Conservation (phyloP, 2,888 invertebrate species). For the Malacosoma neustria region DNA sequence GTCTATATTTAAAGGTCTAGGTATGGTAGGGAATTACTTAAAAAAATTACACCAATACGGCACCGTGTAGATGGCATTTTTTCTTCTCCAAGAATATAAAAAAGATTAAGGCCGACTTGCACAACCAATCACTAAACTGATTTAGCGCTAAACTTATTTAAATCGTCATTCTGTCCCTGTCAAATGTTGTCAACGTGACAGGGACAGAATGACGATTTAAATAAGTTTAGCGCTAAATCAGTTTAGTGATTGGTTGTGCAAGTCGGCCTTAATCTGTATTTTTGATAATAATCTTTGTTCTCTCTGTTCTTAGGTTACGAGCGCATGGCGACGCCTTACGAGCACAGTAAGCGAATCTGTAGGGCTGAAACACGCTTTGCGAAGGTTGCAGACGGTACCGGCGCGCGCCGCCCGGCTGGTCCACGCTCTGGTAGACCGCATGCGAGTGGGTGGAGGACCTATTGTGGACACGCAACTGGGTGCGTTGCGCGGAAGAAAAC, state of each 20-base stretch:
- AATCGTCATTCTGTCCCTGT: too few species aligned
- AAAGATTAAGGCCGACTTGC: not conserved
- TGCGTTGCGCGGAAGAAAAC: constrained; percentile 52
- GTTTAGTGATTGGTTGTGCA: too few species aligned
- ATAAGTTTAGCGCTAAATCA: too few species aligned
- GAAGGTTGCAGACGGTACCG: constrained; percentile 61
- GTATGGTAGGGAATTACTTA: too few species aligned
- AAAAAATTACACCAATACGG: too few species aligned
- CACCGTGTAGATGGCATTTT: too few species aligned
- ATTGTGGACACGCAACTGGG: constrained; percentile 51
- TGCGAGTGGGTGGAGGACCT: constrained; percentile 69
- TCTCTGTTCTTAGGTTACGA: constrained; percentile 42
- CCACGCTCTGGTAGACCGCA: constrained; percentile 64
- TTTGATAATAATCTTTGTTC: not conserved
- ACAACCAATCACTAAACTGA: too few species aligned
- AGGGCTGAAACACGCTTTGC: constrained; percentile 60
- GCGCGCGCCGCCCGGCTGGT: constrained; percentile 64
- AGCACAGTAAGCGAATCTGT: constrained; percentile 67
- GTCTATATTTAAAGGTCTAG: too few species aligned
- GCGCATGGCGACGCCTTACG: constrained; percentile 62
- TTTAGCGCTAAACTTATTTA: too few species aligned
- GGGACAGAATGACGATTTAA: too few species aligned
- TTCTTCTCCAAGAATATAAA: too few species aligned
- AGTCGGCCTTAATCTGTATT: not conserved
- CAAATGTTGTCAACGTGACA: too few species aligned